phyloP scores from a whole-genome alignment of 2,888 invertebrate genomes.

The Phengaris arion region DNA sequence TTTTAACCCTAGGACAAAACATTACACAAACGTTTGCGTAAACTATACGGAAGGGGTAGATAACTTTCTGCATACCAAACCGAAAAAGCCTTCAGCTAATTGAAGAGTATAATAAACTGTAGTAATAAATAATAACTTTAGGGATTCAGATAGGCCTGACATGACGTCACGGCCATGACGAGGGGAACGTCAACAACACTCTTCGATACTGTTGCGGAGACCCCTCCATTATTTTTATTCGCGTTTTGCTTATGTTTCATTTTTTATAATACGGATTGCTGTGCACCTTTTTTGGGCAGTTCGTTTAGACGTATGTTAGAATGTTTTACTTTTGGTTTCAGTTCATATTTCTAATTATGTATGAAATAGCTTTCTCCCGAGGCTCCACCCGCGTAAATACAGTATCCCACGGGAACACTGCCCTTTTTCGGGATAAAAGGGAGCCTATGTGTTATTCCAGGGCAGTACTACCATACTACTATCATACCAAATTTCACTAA shows the following conservation, averaged over 20 bases:
- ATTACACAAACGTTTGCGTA: not conserved
- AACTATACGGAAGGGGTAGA: not conserved
- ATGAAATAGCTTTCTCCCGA: too few species aligned
- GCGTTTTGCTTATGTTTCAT: slow-evolving; percentile 23
- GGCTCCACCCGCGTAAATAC: too few species aligned
- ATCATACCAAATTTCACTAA: too few species aligned
- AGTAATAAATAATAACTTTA: slow-evolving; percentile 29
- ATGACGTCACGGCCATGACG: slow-evolving; percentile 40
- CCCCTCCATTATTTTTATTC: slow-evolving; percentile 20
- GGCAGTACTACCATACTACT: too few species aligned
- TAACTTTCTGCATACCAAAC: not conserved
- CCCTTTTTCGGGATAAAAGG: too few species aligned
- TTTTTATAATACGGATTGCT: not conserved
- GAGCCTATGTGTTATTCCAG: too few species aligned
- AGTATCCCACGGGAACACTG: too few species aligned
- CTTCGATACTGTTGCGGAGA: slow-evolving; percentile 31
- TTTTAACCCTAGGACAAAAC: not conserved
- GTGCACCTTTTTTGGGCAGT: not conserved
- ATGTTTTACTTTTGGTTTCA: not conserved
- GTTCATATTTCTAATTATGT: not conserved
- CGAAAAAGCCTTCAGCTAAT: slow-evolving; percentile 19
- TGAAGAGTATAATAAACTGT: slow-evolving; percentile 18
- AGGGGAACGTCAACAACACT: slow-evolving; percentile 39
- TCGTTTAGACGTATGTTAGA: not conserved
- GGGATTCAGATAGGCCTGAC: slow-evolving; percentile 33